Evolutionary conservation across 1,140 invertebrate genomes (phyloP), one percentile per base, ranked within the genome.

Genomic region (Brachionus manjavacas): DNA sequence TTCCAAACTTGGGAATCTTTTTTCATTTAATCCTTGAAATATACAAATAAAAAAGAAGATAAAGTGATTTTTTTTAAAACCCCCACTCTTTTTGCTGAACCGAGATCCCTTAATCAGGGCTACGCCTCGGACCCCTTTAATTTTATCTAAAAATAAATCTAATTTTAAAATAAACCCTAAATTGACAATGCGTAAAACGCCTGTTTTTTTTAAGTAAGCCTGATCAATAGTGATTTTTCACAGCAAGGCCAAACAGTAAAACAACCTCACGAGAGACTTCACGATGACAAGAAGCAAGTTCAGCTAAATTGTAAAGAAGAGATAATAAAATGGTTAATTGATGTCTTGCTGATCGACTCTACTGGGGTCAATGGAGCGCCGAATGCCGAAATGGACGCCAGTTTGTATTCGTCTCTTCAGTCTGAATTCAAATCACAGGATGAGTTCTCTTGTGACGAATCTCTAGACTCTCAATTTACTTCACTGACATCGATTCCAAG

Each of bases 271-370:
- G 41, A 16, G 6, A 80, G 28, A 31, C 20, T n/a, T 11, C 20
- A 20, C 11, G 79, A 81, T 25, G 79, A 81, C 12, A 60, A 68
- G n/a, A 81, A 64, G 23, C 35, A 39, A 60, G 41, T 46, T 9
- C 79, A 81, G 35, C 35, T 81, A n/a, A 60, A 68, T 23, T 81
- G 79, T 25, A 81, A 64, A 64, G 79, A 81, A 64, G 79, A 81
- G 52, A 68, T 81, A 43, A 81, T 81, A 39, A 81, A 81, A 81
- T 81, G 79, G 79, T 43, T 81, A 28, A 68, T 81, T 2, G 52
- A 81, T 28, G 79, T 68, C 11, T 68, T 81, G 23, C 16, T 81
- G 41, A 80, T 80, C 8, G 78, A 80, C 28, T 31, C 46, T 14
- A 8, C 28, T 12, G 23, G 12, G 14, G 31, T 28, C 0, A 68